A percentile compares a stretch with the other conserved stretches of the same genome.
phyloP scores from a whole-genome alignment of 2,888 invertebrate genomes.

The Rotaria socialis region DNA sequence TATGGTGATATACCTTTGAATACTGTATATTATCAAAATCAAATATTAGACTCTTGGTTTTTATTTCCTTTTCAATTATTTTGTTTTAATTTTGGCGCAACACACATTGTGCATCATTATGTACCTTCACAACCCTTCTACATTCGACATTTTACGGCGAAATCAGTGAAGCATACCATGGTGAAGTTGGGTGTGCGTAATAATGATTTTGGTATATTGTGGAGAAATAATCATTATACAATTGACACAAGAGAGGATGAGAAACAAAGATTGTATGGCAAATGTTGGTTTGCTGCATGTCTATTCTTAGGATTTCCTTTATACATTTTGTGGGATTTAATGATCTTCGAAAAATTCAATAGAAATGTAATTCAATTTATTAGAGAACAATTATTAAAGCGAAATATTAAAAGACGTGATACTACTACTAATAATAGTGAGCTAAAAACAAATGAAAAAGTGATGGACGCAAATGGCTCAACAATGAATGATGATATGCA shows the following conservation, averaged over 20 bases:
- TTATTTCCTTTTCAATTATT: not conserved
- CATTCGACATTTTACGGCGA: not conserved
- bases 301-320: not conserved
- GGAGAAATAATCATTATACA: not conserved
- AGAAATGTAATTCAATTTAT: not conserved
- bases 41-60: not conserved
- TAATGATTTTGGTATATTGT: slow-evolving; percentile 2
- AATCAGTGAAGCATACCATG: not conserved
- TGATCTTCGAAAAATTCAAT: not conserved
- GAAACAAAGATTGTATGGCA: not conserved
- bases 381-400: not conserved
- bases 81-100: slow-evolving; percentile 8
- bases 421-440: not conserved
- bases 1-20: not conserved
- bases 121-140: not conserved
- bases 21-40: not conserved
- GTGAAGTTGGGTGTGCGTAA: not conserved
- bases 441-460: not conserved
- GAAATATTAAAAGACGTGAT: not conserved
- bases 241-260: not conserved
- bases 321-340: not conserved
- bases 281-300: not conserved
- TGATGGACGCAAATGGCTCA: too few species aligned
- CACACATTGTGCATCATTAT: not conserved
- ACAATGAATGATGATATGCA: too few species aligned